These are phyloP conservation scores for Microhierax caerulescens DNA, from an alignment of 2,797 vertebrate species.

Conservation along the genomic window DNA sequence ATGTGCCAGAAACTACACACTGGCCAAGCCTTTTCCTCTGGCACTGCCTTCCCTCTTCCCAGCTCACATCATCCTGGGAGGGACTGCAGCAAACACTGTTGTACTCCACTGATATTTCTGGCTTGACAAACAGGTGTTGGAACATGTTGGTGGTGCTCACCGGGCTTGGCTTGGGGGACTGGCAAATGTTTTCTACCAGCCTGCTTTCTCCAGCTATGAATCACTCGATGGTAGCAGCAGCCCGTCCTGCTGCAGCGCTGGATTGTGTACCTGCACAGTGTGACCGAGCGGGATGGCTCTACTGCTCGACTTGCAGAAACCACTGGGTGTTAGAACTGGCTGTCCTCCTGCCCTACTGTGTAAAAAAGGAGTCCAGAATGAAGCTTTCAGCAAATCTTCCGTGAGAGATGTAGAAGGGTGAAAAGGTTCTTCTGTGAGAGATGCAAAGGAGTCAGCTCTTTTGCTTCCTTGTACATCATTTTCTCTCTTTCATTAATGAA, in stretches of 20 bases:
- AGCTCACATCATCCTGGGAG: not conserved
- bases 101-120: not conserved
- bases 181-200: not conserved
- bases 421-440: not conserved
- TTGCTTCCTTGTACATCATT: not conserved
- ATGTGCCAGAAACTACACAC: not conserved
- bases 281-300: fast-evolving
- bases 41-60: not conserved
- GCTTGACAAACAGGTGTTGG: not conserved
- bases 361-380: not conserved
- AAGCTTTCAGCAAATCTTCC: not conserved
- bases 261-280: not conserved
- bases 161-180: not conserved
- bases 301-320: not conserved
- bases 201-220: not conserved
- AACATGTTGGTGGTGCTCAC: not conserved
- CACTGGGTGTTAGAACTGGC: fast-evolving
- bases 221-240: not conserved
- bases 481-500: not conserved
- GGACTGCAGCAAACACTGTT: not conserved
- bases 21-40: not conserved
- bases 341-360: not conserved
- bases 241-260: not conserved
- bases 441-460: not conserved
- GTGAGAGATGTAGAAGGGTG: not conserved